Conservation (phyloP, 2,888 invertebrate species). For the Acrocera orbiculus region DNA sequence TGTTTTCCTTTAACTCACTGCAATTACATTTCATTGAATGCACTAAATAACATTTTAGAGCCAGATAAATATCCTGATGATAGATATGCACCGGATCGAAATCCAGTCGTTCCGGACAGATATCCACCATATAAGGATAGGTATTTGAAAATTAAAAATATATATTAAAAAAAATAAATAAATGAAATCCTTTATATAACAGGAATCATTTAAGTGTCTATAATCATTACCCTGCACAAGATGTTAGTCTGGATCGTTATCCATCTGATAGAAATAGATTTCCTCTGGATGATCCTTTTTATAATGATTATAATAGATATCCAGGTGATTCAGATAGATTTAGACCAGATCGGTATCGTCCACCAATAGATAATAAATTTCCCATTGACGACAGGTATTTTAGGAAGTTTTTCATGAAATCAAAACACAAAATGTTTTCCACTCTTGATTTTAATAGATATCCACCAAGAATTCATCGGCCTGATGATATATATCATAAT, state of each 20-base stretch:
- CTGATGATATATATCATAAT: slow-evolving; percentile 23
- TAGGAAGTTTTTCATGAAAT: no score
- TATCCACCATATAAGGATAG: no score
- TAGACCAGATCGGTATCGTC: slow-evolving; percentile 32
- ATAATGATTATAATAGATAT: no score
- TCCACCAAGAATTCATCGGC: slow-evolving; percentile 19
- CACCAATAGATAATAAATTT: slow-evolving; percentile 7
- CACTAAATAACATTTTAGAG: no score
- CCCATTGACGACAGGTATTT: slow-evolving; percentile 3
- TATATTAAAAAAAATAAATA: no score
- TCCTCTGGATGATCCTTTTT: slow-evolving; percentile 32
- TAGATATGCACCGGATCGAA: slow-evolving; percentile 27
- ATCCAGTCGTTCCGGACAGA: slow-evolving; percentile 23
- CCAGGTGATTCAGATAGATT: slow-evolving; percentile 35
- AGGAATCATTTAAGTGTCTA: no score
- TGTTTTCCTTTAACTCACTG: slow-evolving; percentile 1
- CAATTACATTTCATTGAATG: no score
- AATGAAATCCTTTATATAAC: no score
- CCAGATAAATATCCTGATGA: slow-evolving; percentile 23
- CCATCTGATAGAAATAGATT: slow-evolving; percentile 36
- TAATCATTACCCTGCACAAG: slow-evolving; percentile 26
- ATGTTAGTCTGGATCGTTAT: slow-evolving; percentile 31
- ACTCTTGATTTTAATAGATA: no score
- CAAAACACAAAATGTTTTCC: no score
- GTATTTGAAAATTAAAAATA: no score